A percentile compares a stretch with the other conserved stretches of the same genome.
Evolutionary conservation across 1,140 invertebrate genomes (phyloP).

Genomic region (Cherax destructor): DNA sequence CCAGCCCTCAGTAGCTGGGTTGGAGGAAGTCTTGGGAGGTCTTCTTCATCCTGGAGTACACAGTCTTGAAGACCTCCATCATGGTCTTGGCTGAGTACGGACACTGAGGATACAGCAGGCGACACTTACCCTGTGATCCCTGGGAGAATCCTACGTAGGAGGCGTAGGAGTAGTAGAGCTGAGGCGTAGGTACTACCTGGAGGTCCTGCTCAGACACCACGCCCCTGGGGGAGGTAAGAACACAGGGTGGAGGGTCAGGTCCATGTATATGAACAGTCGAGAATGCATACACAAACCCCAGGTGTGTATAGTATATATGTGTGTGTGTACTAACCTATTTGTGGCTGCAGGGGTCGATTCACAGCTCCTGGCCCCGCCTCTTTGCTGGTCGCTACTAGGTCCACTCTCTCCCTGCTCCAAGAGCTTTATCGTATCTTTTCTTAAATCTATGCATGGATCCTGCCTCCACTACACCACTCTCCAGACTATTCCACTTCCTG

Average conservation of each 20-base stretch:
- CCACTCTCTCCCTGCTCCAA: too few relatives aligned
- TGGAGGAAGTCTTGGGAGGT: background rate
- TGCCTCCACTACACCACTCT: too few relatives aligned
- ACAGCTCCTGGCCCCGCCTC: too few relatives aligned
- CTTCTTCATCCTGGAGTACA: background rate
- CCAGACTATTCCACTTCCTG: too few relatives aligned
- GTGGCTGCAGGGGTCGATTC: too few relatives aligned
- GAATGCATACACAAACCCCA: background rate
- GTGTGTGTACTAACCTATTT: too few relatives aligned
- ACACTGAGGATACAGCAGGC: slow-evolving; percentile 26
- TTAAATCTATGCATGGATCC: too few relatives aligned
- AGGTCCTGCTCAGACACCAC: slow-evolving; percentile 39
- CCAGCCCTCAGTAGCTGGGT: background rate
- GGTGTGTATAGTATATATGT: too few relatives aligned
- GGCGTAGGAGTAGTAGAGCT: slow-evolving; percentile 49
- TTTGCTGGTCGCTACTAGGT: too few relatives aligned
- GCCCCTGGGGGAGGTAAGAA: background rate
- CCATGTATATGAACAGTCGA: background rate
- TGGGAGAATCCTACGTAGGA: slow-evolving; percentile 19
- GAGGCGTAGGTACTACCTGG: slow-evolving; percentile 16
- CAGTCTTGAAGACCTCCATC: slow-evolving; percentile 40
- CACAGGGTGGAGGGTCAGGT: background rate
- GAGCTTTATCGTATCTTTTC: too few relatives aligned
- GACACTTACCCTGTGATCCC: slow-evolving; percentile 22
- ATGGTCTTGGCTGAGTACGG: slow-evolving; percentile 43